Percentiles rank a stretch among this genome's conserved stretches.
Evolutionary conservation across 1,140 invertebrate species (phyloP).

Genomic region (Drosophila bocki): DNA sequence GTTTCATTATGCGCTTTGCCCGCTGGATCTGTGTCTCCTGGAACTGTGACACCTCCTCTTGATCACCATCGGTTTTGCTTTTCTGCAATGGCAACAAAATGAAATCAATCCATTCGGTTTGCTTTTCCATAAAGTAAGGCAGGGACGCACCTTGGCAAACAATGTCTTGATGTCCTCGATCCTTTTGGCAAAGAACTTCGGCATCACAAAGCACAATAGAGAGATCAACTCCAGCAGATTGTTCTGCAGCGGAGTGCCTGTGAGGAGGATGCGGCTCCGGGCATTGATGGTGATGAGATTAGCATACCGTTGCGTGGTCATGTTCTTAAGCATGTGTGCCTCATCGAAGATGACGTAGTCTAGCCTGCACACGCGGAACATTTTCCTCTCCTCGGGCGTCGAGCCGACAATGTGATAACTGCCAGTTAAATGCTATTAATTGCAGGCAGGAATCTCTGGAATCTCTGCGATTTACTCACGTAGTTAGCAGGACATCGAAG

Average conservation of each 20-base stretch:
- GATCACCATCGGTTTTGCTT: constrained; percentile 84
- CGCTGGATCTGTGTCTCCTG: constrained; percentile 95
- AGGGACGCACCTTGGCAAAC: constrained; percentile 88
- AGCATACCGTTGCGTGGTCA: constrained; percentile 95
- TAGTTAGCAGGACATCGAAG: constrained; percentile 95
- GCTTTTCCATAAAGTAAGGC: not conserved
- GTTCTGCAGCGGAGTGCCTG: constrained; percentile 98
- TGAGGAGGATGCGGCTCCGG: constrained; percentile 92
- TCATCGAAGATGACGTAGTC: constrained; percentile 98
- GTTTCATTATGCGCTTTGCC: constrained; percentile 98
- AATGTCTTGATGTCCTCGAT: constrained; percentile 94
- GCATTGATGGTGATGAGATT: constrained; percentile 96
- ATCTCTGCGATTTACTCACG: constrained; percentile 84
- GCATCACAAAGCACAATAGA: constrained; percentile 97
- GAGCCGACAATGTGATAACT: constrained; percentile 92
- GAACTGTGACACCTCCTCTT: constrained; percentile 90
- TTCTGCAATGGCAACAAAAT: constrained; percentile 56
- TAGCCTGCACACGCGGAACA: constrained; percentile 95
- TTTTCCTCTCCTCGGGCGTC: constrained; percentile 94
- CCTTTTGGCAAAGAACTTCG: constrained; percentile 95
- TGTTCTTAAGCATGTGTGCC: constrained; percentile 99
- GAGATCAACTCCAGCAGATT: constrained; percentile 98
- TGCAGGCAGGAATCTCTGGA: not conserved
- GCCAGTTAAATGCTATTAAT: not conserved
- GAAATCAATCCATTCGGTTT: not conserved